Percentiles rank a stretch among this genome's conserved stretches.
Conservation (phyloP, 2,113 vertebrate genomes). For the Chaetorhynchus papuensis region DNA sequence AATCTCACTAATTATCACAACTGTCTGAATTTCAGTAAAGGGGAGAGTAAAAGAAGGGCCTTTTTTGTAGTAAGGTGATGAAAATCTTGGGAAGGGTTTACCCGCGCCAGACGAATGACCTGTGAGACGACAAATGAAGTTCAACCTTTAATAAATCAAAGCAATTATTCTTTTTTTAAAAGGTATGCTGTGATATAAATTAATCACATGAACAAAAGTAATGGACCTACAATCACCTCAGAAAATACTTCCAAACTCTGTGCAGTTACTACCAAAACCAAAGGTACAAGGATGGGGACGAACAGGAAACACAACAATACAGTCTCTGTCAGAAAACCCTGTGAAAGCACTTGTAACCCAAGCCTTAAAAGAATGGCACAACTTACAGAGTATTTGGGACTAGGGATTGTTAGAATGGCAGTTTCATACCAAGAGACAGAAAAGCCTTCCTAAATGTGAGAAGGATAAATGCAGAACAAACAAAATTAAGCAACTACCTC, state of each 20-base stretch:
- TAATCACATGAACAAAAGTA: neutral
- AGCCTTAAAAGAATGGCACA: neutral
- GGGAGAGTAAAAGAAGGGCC: neutral
- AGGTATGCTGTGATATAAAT: neutral
- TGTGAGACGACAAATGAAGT: neutral
- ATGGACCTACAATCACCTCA: neutral
- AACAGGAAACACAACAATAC: neutral
- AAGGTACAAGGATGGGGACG: neutral
- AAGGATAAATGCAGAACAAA: neutral
- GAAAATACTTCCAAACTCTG: neutral
- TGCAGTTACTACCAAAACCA: neutral
- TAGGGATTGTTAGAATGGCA: neutral
- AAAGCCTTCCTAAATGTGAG: neutral
- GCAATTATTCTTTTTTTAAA: rapidly evolving
- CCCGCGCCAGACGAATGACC: neutral
- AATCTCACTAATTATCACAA: neutral
- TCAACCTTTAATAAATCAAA: neutral
- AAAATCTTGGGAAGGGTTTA: neutral
- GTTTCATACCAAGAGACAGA: neutral
- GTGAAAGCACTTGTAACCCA: neutral
- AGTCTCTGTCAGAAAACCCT: neutral
- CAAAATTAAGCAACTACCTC: neutral
- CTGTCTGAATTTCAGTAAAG: neutral
- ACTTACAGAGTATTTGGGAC: neutral
- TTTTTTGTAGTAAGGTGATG: neutral